Base-by-base conservation (phyloP, 2,888 invertebrate genomes). In the Drosophila algonquin region DNA sequence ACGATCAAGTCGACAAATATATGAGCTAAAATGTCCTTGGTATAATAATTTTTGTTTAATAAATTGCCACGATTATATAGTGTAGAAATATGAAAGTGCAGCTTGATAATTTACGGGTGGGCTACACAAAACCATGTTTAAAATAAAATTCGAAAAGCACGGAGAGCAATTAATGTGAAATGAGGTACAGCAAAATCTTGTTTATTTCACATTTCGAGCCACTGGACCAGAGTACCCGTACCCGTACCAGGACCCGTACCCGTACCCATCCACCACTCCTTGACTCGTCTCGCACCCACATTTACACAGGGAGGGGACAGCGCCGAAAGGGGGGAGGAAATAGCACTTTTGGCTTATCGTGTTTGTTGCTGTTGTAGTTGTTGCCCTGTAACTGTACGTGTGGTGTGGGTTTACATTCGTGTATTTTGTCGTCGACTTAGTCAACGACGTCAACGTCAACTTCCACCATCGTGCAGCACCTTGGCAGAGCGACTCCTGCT, bases 301-400 rank as follows among this genome's bases (percentile, higher is more conserved):
- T 32, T 18, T 12, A 5, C 16, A 5, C 14, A 4, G 1, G 52
- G 30, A 24, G 30, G 40, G 52, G 14, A 16, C 14, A 44, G 14
- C 14, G 27, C 52, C 50, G 30, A 51, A 24, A 40, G 54, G n/a
- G 21, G 9, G 58, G 61, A 63, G 63, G 48, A 67, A 59, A 54
- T 76, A 35, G 61, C 55, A 77, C 60, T 63, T 63, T 76, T 69
- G 59, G 64, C 71, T 75, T 81, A 88, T 77, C 77, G 84, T 76
- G 72, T 54, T 75, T 67, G 62, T 68, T 21, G 64, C 75, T 76
- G 68, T 77, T 58, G 55, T 63, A 54, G 58, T 50, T 52, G 47
- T 48, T 47, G n/a, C 46, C 16, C 67, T 55, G 35, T 61, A 51
- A 51, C 58, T 70, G 40, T 40, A 40, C 14, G 18, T 18, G 18